Conservation (phyloP, 2,113 vertebrate genomes). For the Pyxicephalus adspersus region DNA sequence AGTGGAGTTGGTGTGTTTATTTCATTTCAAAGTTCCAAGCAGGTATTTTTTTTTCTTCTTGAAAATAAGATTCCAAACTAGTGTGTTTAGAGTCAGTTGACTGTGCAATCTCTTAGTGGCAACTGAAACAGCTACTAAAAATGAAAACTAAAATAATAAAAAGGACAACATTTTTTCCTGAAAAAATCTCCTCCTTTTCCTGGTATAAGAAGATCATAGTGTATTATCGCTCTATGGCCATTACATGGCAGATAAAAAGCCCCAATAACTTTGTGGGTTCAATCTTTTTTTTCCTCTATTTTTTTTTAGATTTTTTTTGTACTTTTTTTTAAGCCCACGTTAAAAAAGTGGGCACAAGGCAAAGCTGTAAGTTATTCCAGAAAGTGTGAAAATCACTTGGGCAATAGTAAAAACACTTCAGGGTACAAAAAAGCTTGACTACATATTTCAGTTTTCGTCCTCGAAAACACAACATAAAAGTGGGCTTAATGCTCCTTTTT, state of each 20-base stretch:
- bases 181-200: slow-evolving; percentile 81
- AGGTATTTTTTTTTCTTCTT: slow-evolving; percentile 71
- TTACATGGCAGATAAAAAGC: slow-evolving; percentile 88
- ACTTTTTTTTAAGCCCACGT: slow-evolving; percentile 81
- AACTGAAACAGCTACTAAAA: slow-evolving; percentile 96
- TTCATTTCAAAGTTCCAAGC: slow-evolving; percentile 83
- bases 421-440: slow-evolving; percentile 87
- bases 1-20: slow-evolving; percentile 83
- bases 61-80: slow-evolving; percentile 92
- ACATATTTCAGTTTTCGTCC: slow-evolving; percentile 83
- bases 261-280: slow-evolving; percentile 84
- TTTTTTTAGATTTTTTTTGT: slow-evolving; percentile 49
- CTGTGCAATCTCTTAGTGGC: slow-evolving; percentile 99
- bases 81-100: slow-evolving; percentile 99
- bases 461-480: slow-evolving; percentile 82
- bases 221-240: slow-evolving; percentile 90
- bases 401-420: slow-evolving; percentile 87
- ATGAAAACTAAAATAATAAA: slow-evolving; percentile 55
- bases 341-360: slow-evolving; percentile 87
- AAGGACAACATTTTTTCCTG: slow-evolving; percentile 64
- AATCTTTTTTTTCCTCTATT: slow-evolving; percentile 65
- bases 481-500: slow-evolving; percentile 83
- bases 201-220: slow-evolving; percentile 89
- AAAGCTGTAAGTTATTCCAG: slow-evolving; percentile 97
- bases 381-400: slow-evolving; percentile 94